Percentiles rank a stretch among this genome's conserved stretches.
These are phyloP conservation scores for Psilanteris sp. DNA, from an alignment of 1,140 invertebrate species.

Conservation along the genomic window DNA sequence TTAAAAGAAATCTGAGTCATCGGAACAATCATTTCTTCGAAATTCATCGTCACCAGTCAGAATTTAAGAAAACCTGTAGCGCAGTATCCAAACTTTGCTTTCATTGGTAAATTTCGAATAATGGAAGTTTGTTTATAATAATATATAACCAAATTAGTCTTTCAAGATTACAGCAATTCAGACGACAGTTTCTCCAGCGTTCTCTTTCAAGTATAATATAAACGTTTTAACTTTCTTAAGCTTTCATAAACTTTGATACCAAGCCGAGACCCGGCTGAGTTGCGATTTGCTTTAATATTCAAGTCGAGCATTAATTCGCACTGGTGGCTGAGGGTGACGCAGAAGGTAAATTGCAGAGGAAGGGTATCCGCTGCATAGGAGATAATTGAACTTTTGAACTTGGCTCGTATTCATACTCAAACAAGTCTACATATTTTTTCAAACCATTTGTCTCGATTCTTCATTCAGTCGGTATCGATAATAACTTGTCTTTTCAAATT, in stretches of 20 bases:
- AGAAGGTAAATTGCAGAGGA: constrained; percentile 56
- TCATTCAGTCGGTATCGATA: constrained; percentile 17
- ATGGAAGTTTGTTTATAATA: constrained; percentile 55
- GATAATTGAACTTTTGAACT: constrained; percentile 57
- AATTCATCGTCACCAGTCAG: no score
- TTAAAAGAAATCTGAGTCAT: no score
- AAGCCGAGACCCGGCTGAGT: constrained; percentile 51
- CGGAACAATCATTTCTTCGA: no score
- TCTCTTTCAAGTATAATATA: constrained; percentile 54
- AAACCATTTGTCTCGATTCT: constrained; percentile 33
- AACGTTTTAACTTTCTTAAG: constrained; percentile 63
- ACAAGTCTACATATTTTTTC: constrained; percentile 51
- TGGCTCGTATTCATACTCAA: constrained; percentile 53
- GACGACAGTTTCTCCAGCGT: constrained; percentile 28
- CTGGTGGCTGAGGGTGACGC: constrained; percentile 54
- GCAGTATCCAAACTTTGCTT: no score
- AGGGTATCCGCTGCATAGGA: constrained; percentile 50
- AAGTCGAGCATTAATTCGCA: constrained; percentile 60
- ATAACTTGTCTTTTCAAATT: constrained; percentile 16
- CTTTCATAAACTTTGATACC: constrained; percentile 64
- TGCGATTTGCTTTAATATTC: constrained; percentile 64
- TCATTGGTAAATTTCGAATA: constrained; percentile 20
- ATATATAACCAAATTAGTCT: constrained; percentile 56
- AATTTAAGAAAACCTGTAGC: no score
- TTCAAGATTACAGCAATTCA: constrained; percentile 47